phyloP scores from a whole-genome alignment of 2,888 invertebrate genomes.

The Eudemis profundana region DNA sequence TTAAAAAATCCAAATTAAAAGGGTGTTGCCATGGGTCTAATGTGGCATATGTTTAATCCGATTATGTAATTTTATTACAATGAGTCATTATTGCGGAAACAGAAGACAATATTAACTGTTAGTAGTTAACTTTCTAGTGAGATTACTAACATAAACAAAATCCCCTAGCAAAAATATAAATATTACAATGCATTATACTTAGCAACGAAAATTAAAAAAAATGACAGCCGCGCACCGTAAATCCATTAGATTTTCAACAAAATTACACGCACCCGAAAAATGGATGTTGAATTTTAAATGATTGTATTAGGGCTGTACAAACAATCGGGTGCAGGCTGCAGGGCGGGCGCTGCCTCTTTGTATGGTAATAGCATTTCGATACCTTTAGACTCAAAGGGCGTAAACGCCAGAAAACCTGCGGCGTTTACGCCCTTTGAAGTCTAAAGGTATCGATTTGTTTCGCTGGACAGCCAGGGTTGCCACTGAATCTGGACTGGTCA shows the following conservation, averaged over 20 bases:
- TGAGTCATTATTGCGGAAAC: too few species aligned
- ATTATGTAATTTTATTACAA: too few species aligned
- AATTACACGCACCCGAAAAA: conserved; percentile 39
- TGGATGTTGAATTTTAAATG: conserved; percentile 63
- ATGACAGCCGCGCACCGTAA: not conserved
- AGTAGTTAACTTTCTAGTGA: too few species aligned
- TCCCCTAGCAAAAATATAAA: not conserved
- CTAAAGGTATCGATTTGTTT: too few species aligned
- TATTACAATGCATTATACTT: not conserved
- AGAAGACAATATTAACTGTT: too few species aligned
- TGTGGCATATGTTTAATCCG: too few species aligned
- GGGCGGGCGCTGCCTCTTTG: conserved; percentile 61
- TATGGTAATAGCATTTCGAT: conserved; percentile 70
- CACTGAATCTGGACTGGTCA: conserved; percentile 30
- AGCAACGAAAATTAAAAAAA: not conserved
- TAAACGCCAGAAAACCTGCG: too few species aligned
- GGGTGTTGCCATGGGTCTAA: too few species aligned
- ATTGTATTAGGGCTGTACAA: conserved; percentile 67
- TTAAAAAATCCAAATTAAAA: too few species aligned
- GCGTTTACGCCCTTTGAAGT: too few species aligned
- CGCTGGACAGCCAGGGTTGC: conserved; percentile 58
- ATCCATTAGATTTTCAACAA: conserved; percentile 20
- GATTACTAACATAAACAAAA: too few species aligned
- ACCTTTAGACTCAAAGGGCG: too few species aligned
- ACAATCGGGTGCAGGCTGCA: conserved; percentile 59